These are phyloP conservation scores for Tortricodes alternella DNA, from an alignment of 2,888 invertebrate genomes.

Conservation along the genomic window DNA sequence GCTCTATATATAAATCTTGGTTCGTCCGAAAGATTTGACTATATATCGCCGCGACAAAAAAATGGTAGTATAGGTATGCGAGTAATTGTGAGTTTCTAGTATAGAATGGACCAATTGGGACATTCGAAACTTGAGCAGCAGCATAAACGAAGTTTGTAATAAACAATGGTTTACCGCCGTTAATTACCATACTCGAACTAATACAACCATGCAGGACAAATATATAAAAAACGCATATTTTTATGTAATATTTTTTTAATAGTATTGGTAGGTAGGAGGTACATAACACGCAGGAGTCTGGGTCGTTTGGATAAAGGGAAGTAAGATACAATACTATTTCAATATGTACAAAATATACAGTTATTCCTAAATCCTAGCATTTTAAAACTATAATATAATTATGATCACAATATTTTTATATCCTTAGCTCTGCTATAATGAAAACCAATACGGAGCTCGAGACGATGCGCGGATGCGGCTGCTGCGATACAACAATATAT, in stretches of 20 bases:
- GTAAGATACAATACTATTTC: conserved; percentile 83
- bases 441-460: conserved; percentile 52
- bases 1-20: no score
- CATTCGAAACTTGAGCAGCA: no score
- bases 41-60: no score
- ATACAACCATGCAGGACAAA: background rate
- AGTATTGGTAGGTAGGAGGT: conserved; percentile 84
- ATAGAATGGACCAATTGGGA: no score
- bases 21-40: no score
- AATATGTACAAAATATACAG: conserved; percentile 84
- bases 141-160: no score
- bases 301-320: conserved; percentile 81
- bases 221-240: conserved; percentile 47
- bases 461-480: conserved; percentile 55
- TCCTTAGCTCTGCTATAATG: conserved; percentile 69
- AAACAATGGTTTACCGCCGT: no score
- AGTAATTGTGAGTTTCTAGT: no score
- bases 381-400: conserved; percentile 79
- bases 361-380: conserved; percentile 74
- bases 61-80: no score
- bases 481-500: conserved; percentile 66
- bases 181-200: no score
- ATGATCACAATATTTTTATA: conserved; percentile 83
- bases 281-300: conserved; percentile 83
- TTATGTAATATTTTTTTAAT: conserved; percentile 83